A percentile compares a stretch with the other conserved stretches of the same genome.
phyloP scores from a whole-genome alignment of 2,888 invertebrate genomes.

The Chymomyza caudatula region DNA sequence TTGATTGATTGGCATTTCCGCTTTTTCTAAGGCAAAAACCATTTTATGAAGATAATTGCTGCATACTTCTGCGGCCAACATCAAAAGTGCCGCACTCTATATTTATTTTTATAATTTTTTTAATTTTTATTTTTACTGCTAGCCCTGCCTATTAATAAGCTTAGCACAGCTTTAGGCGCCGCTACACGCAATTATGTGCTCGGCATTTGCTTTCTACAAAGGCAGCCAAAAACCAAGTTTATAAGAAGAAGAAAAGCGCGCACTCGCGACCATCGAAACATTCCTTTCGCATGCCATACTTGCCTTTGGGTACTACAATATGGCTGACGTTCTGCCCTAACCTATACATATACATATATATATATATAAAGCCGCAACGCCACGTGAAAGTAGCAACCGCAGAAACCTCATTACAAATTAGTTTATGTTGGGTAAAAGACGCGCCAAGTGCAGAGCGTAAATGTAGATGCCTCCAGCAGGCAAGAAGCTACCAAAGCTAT shows the following conservation, averaged over 20 bases:
- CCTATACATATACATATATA: neutral
- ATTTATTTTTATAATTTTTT: neutral
- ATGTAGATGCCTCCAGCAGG: neutral
- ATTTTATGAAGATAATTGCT: conserved; percentile 3
- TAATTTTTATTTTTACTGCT: neutral
- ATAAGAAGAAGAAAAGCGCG: neutral
- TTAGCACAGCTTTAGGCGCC: conserved; percentile 15
- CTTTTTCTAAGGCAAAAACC: neutral
- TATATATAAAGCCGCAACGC: conserved; percentile 4
- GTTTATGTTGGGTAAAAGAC: conserved; percentile 42
- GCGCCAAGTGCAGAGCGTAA: neutral
- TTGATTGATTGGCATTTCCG: conserved; percentile 1
- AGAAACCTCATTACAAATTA: conserved; percentile 63
- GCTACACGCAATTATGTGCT: conserved; percentile 15
- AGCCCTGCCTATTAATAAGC: conserved; percentile 11
- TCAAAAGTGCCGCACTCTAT: neutral
- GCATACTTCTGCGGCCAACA: conserved; percentile 21
- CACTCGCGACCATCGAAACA: neutral
- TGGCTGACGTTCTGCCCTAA: neutral
- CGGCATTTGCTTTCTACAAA: neutral
- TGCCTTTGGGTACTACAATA: neutral
- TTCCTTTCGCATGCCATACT: neutral
- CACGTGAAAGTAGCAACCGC: conserved; percentile 29
- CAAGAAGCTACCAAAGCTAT: neutral
- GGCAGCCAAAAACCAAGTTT: neutral